Evolutionary conservation across 2,888 invertebrate genomes (phyloP), one percentile per base, ranked within the genome.

Genomic region (Sminthurinus aureus): DNA sequence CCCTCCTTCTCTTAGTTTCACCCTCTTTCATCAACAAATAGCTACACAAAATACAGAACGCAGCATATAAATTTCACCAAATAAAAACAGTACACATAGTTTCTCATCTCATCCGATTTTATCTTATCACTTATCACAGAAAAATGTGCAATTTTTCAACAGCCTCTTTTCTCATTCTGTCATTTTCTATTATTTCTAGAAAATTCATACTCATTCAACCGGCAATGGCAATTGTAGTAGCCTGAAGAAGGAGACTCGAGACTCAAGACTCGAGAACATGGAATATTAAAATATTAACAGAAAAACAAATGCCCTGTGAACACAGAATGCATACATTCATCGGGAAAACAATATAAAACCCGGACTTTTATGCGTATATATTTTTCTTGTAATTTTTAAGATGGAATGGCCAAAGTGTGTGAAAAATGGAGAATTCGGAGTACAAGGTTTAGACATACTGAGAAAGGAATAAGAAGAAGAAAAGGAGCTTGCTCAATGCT

Each of bases 321-420:
- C 58, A 15, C 2, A 15, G 58, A 18, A 18, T n/a, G n/a, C n/a
- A n/a, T n/a, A n/a, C n/a, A 15, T 13, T 58, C 58, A 58, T 13
- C 2, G 18, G 58, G 58, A 15, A 58, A 58, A 58, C 15, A 58
- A 18, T 58, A 50, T n/a, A n/a, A n/a, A n/a, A n/a, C 75, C 50
- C 51, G 75, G 50, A 64, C 64, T 52, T 74, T 22, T 26, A 24
- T 26, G 20, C 9, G 24, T 74, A 13, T n/a, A n/a, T n/a, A n/a
- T 38, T 6, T 38, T n/a, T 51, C 80, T 51, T 51, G 51, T 83
- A 80, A 80, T 80, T 80, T 81, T 81, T 78, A 77, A 81, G 81
- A 84, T 84, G 84, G 78, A 84, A 81, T 84, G 84, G 81, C 80
- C 66, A 76, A 84, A 58, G 81, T 84, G 81, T 84, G 81, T 84